phyloP scores from a whole-genome alignment of 2,797 vertebrate genomes.

The Sarcoramphus papa region DNA sequence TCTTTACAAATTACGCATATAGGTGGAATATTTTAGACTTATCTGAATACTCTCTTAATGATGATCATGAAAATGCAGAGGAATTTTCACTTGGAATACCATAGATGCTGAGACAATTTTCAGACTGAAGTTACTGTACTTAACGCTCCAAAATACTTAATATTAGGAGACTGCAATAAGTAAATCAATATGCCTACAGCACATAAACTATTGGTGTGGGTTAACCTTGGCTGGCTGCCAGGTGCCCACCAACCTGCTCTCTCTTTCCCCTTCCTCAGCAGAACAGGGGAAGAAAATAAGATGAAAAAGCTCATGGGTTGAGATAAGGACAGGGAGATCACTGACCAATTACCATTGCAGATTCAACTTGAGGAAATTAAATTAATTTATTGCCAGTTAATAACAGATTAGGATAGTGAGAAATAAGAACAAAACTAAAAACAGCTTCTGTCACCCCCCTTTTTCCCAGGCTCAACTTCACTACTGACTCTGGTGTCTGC shows the following conservation, averaged over 20 bases:
- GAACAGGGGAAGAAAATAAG: background rate
- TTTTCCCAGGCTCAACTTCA: background rate
- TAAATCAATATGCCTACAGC: background rate
- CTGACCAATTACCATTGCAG: background rate
- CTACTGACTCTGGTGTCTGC: background rate
- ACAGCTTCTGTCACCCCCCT: background rate
- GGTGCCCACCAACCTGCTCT: background rate
- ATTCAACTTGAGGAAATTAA: background rate
- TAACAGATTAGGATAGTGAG: background rate
- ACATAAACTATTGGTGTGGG: background rate
- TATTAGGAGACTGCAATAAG: background rate
- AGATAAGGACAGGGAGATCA: background rate
- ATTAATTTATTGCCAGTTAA: background rate
- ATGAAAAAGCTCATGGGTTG: background rate
- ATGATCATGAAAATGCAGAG: background rate
- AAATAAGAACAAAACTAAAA: background rate
- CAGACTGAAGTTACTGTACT: background rate
- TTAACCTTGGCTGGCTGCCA: background rate
- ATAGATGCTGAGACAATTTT: background rate
- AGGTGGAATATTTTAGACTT: background rate
- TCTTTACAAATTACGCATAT: background rate
- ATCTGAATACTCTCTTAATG: background rate
- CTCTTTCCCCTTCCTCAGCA: background rate
- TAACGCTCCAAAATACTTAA: background rate
- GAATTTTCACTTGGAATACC: background rate